Percentiles rank a stretch among this genome's conserved stretches.
These are phyloP conservation scores for Callionymus lyra DNA, from an alignment of 2,113 vertebrate species.

Conservation along the genomic window DNA sequence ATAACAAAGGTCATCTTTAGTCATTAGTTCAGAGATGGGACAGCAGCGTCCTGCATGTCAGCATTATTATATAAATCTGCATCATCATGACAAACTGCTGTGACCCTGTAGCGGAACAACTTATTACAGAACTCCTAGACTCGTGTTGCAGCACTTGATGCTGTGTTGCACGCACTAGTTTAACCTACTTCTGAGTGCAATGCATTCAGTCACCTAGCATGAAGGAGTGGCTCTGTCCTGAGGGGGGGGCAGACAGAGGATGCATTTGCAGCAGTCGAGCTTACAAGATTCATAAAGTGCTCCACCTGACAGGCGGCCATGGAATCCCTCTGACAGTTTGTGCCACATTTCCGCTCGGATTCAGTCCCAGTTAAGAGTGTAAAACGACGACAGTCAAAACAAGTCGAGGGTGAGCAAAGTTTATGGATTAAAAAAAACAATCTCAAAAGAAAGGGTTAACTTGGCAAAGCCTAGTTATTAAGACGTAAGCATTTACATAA, in stretches of 20 bases:
- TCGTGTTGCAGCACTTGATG: not conserved
- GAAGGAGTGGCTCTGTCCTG: constrained; percentile 32
- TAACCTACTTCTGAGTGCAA: constrained; percentile 28
- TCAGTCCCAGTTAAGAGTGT: not conserved
- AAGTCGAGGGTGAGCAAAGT: no score
- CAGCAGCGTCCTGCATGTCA: constrained; percentile 8
- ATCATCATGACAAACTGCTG: not conserved
- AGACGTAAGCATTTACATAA: no score
- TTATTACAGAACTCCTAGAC: constrained; percentile 20
- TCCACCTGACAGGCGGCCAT: constrained; percentile 27
- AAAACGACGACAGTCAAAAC: no score
- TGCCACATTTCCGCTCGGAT: constrained; percentile 15
- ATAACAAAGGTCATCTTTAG: no score
- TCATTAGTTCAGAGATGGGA: constrained; percentile 1
- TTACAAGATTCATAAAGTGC: constrained; percentile 43
- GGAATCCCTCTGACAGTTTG: constrained; percentile 30
- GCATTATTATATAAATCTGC: constrained; percentile 9
- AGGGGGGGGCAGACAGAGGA: constrained; percentile 29
- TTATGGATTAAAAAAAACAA: no score
- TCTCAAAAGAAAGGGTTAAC: no score
- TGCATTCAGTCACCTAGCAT: constrained; percentile 32
- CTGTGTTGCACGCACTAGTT: constrained; percentile 5
- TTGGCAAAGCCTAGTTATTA: no score
- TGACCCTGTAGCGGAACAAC: constrained; percentile 1
- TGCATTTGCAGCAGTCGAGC: constrained; percentile 46